Conservation (phyloP, 2,888 invertebrate genomes). For the Ectemnius lituratus region DNA sequence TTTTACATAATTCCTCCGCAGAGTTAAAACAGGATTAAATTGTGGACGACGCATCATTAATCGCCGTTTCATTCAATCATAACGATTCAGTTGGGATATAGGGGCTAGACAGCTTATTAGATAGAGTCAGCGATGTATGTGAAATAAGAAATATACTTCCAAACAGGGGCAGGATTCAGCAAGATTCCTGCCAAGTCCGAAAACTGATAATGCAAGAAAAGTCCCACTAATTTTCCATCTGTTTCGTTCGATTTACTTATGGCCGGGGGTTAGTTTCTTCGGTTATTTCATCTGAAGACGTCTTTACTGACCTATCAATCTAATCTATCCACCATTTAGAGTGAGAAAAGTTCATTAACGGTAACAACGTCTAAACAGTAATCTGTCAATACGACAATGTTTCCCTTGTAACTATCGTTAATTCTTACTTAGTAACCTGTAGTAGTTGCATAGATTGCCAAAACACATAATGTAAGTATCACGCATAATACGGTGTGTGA, state of each 20-base stretch:
- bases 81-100: no score
- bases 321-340: conserved; percentile 45
- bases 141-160: no score
- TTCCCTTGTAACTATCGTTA: conserved; percentile 5
- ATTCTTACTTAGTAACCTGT: background rate
- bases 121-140: no score
- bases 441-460: conserved; percentile 3
- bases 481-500: conserved; percentile 51
- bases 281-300: conserved; percentile 16
- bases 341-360: conserved; percentile 46
- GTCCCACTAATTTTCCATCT: conserved; percentile 20
- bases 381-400: conserved; percentile 42
- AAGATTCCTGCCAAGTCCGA: no score
- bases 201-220: background rate
- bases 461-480: conserved; percentile 58
- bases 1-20: no score
- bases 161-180: no score
- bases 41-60: no score
- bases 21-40: no score
- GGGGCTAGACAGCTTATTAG: no score
- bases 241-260: conserved; percentile 17
- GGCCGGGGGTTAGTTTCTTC: conserved; percentile 34
- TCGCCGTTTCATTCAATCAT: no score
- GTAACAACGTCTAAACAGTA: conserved; percentile 51
- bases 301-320: conserved; percentile 33